These are phyloP conservation scores for Grapholita molesta DNA, from an alignment of 1,140 invertebrate genomes.

Conservation along the genomic window DNA sequence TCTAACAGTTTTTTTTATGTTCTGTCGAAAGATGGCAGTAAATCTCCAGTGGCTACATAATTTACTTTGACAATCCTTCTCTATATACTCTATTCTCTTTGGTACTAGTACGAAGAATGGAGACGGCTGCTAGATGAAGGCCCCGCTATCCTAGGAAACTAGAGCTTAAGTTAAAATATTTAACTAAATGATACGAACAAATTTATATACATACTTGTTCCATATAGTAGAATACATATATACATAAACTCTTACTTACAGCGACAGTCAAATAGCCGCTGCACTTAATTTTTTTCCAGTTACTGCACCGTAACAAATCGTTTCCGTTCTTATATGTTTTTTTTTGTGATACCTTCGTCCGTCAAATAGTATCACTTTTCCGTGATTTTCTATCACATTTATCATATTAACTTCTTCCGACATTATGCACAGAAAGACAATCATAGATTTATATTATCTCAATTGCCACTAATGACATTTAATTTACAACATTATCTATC, in stretches of 20 bases:
- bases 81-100: too few species aligned
- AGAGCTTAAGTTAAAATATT: too few species aligned
- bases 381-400: neutral
- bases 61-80: too few species aligned
- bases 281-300: neutral
- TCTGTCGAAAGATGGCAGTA: too few species aligned
- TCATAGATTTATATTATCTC: neutral
- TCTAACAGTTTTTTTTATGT: too few species aligned
- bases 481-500: neutral
- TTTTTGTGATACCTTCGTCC: neutral
- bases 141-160: too few species aligned
- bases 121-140: too few species aligned
- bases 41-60: too few species aligned
- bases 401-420: neutral
- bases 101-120: too few species aligned
- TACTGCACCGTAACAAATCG: neutral
- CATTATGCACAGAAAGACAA: neutral
- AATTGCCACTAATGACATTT: neutral
- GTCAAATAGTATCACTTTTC: neutral
- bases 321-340: neutral
- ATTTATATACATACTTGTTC: neutral
- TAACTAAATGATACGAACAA: too few species aligned
- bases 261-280: neutral
- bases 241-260: neutral
- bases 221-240: neutral